Percentiles rank a stretch among this genome's conserved stretches.
Conservation (phyloP, 2,113 vertebrate genomes). For the Telmatochromis sp. region DNA sequence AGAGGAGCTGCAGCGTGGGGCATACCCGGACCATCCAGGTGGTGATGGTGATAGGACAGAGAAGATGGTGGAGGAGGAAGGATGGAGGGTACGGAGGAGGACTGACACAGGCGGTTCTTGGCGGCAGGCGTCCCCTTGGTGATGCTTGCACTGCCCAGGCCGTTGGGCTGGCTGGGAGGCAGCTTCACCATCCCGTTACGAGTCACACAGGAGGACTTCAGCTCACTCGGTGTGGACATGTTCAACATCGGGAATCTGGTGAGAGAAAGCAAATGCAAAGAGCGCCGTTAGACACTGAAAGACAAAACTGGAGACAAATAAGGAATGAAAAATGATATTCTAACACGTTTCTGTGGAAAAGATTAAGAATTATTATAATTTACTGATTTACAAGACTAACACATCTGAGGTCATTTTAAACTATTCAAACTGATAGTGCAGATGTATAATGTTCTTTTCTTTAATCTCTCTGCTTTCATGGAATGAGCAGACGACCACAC, state of each 20-base stretch:
- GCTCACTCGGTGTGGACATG: conserved; percentile 80
- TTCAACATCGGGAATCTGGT: conserved; percentile 73
- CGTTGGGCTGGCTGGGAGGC: conserved; percentile 86
- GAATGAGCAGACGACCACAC: neutral
- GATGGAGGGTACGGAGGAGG: conserved; percentile 86
- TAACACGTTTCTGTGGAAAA: neutral
- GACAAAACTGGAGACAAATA: neutral
- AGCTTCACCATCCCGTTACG: conserved; percentile 95
- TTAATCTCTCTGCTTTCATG: neutral
- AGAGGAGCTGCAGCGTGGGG: conserved; percentile 77
- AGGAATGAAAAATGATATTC: neutral
- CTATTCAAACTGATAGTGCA: neutral
- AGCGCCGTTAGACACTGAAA: neutral
- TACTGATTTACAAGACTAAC: rapidly evolving
- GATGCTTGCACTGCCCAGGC: conserved; percentile 93
- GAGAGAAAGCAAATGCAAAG: neutral
- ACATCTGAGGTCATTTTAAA: neutral
- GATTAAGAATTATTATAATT: neutral
- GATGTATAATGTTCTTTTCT: neutral
- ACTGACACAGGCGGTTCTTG: conserved; percentile 96
- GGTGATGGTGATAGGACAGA: conserved; percentile 75
- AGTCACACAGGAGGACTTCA: conserved; percentile 94
- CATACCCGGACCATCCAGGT: conserved; percentile 69
- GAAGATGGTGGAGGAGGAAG: conserved; percentile 75
- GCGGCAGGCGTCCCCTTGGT: conserved; percentile 97